Base-by-base conservation (phyloP, 2,113 vertebrate genomes). In the Perca fluviatilis region DNA sequence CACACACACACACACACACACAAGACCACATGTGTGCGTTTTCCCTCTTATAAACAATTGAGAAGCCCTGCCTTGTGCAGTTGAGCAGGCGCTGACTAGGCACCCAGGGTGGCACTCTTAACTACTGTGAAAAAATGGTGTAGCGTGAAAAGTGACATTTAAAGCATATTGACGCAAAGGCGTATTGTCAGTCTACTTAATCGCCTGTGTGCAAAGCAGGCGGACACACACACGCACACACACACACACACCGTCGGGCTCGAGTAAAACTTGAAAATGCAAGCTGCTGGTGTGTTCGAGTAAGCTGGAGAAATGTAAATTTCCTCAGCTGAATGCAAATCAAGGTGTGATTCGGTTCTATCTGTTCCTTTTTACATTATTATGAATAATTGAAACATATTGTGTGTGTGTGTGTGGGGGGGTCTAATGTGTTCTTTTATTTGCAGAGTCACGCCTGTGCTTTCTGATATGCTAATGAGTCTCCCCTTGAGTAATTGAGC, bases 381-480 rank as follows among this genome's bases (percentile, higher is more conserved):
- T 56, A 76, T 88, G 87, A 91, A 92, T 93, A 89, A 91, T 82
- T 80, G 46, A 84, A 88, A 66, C 72, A 33, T 78, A 80, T 82
- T 70, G 77, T 64, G 33, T 5, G 30, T 3, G 30, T 3, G 3
- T 3, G 1, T 6, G 46, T 30, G 19, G 68, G 40, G 64, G 23
- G n/a, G 18, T 61, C 50, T 94, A 93, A 94, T 93, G 78, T 70
- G 72, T 87, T 84, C 86, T 86, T 92, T 91, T 89, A 94, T 93
- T 95, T 95, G 93, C 89, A 87, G 70, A 92, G 90, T 94, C 91
- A 93, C 89, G 90, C 68, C 89, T 82, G 92, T 70, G 82, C 93
- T 89, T 90, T 91, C 78, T 92, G 86, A 93, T 90, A 94, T 94
- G 90, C 88, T 92, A 92, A 95, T 91, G 84, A 87, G 43, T 50